A percentile compares a stretch with the other conserved stretches of the same genome.
These are phyloP conservation scores for Nycticorax nycticorax DNA, from an alignment of 2,113 vertebrate species.

Conservation along the genomic window DNA sequence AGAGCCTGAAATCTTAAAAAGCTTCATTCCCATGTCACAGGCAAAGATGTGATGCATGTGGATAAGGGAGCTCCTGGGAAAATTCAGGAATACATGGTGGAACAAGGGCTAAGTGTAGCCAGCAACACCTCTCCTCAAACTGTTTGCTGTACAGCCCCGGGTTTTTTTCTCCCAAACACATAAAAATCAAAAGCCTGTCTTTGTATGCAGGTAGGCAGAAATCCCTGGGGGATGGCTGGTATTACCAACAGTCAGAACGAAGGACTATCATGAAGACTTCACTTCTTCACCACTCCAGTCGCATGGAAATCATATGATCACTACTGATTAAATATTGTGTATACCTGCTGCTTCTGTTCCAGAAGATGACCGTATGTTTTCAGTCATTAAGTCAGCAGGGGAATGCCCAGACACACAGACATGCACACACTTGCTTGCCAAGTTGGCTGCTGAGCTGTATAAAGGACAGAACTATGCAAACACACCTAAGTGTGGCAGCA, in stretches of 20 bases:
- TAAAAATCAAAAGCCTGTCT: neutral
- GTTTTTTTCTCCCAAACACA: neutral
- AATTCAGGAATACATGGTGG: neutral
- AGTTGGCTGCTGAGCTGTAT: neutral
- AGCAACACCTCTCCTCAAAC: neutral
- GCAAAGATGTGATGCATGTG: neutral
- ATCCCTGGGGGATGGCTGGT: neutral
- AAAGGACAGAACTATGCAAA: constrained; percentile 9
- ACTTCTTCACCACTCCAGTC: neutral
- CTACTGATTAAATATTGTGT: neutral
- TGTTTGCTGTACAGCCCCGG: neutral
- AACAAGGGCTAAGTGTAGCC: neutral
- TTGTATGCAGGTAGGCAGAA: neutral
- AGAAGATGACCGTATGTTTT: neutral
- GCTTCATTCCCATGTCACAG: neutral
- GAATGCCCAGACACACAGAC: constrained; percentile 9
- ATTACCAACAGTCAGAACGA: neutral
- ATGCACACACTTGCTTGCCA: neutral
- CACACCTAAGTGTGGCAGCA: neutral
- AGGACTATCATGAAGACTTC: neutral
- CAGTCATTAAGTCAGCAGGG: constrained; percentile 8
- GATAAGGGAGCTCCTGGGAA: neutral
- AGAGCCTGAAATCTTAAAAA: neutral
- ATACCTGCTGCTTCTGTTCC: neutral
- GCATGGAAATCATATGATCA: neutral